Evolutionary conservation across 1,140 invertebrate genomes (phyloP), one percentile per base, ranked within the genome.

Genomic region (Drosophila pachea): DNA sequence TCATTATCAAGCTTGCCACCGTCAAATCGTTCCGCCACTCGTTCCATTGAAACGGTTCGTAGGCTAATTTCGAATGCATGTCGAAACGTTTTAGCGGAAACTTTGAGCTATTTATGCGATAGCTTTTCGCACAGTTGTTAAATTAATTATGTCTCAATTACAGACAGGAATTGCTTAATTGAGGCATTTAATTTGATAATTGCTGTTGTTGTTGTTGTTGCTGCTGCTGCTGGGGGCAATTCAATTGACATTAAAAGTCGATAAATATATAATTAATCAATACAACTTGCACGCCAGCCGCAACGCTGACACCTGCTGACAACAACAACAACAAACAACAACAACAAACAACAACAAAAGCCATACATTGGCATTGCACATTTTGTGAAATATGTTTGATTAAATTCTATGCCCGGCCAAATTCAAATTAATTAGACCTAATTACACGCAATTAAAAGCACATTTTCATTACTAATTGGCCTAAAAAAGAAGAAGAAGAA

Each of bases 391-490:
- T 73, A 53, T 50, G 40, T 76, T 63, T 76, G 60, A 81, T 81
- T 81, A 66, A 81, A 81, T 76, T 56, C 22, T 22, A 22, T 22
- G 22, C 22, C 22, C 66, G 52, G 40, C 12, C 42, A 42, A 72
- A 82, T 82, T 83, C 68, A 81, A 82, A 83, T 74, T 82, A 67
- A 74, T 77, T 77, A 82, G 74, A 81, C 52, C 81, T 82, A 77
- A 81, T 81, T 81, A 81, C 62, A 14, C 78, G 60, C 66, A 82
- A 82, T 82, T 82, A 77, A 77, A 69, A 63, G 71, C 50, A 78
- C 48, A 82, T 82, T 82, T 82, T 82, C 71, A 83, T 77, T 72
- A 68, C 74, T 77, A 83, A 82, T 82, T 82, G 54, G 56, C 58
- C 5, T 29, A 42, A 42, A 31, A 60, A 36, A 55, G 59, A 53